Conservation (phyloP, 1,140 invertebrate species). For the Paralvinella palmiformis region DNA sequence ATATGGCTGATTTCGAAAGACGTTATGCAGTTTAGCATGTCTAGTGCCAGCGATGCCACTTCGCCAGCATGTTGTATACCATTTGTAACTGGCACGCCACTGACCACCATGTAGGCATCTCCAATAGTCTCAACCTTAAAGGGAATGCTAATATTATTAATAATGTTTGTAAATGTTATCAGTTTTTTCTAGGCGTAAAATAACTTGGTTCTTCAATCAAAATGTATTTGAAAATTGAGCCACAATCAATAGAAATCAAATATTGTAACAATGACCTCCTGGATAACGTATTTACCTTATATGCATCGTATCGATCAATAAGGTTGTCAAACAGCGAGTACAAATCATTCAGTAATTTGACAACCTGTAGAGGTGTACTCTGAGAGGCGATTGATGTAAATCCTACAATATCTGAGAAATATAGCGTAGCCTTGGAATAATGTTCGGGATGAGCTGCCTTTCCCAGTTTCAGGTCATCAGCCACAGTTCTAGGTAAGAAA, state of each 20-base stretch:
- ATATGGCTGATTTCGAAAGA: slow-evolving; percentile 74
- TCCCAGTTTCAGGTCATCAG: slow-evolving; percentile 76
- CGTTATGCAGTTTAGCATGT: slow-evolving; percentile 73
- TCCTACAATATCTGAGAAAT: slow-evolving; percentile 85
- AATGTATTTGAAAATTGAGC: neutral
- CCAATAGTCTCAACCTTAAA: slow-evolving; percentile 76
- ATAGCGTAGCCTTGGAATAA: slow-evolving; percentile 79
- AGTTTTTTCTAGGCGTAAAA: slow-evolving; percentile 46
- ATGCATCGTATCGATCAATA: slow-evolving; percentile 79
- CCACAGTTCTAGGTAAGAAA: slow-evolving; percentile 61
- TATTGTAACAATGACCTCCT: neutral
- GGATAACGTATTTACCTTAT: slow-evolving; percentile 59
- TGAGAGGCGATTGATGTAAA: slow-evolving; percentile 81
- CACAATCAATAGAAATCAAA: neutral
- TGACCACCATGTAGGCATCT: slow-evolving; percentile 88
- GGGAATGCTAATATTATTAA: slow-evolving; percentile 75
- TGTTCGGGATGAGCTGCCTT: slow-evolving; percentile 77
- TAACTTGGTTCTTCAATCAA: slow-evolving; percentile 66
- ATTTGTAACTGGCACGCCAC: slow-evolving; percentile 71
- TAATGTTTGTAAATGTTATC: slow-evolving; percentile 6
- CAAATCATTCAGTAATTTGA: slow-evolving; percentile 46
- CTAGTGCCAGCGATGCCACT: slow-evolving; percentile 81
- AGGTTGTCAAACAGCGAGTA: slow-evolving; percentile 84
- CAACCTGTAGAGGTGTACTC: slow-evolving; percentile 35
- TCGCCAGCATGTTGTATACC: slow-evolving; percentile 69